phyloP scores from a whole-genome alignment of 2,113 vertebrate genomes.

The Aptenodytes forsteri region DNA sequence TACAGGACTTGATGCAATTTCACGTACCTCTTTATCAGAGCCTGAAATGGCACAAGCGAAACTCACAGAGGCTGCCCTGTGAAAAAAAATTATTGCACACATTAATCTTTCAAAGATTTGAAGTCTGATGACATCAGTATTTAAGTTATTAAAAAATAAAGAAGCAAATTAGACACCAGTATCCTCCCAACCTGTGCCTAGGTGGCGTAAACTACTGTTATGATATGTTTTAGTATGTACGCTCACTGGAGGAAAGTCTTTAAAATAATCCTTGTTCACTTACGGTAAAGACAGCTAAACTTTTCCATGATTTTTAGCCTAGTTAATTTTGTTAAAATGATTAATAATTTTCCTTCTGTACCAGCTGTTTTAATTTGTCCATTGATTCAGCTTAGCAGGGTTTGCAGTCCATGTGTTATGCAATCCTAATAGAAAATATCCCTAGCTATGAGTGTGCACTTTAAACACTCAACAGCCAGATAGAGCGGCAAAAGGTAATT shows the following conservation, averaged over 20 bases:
- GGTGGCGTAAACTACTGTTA: background rate
- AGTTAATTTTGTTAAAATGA: background rate
- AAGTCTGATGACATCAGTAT: background rate
- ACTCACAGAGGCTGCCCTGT: background rate
- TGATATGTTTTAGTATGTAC: background rate
- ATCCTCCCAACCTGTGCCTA: background rate
- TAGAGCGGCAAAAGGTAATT: background rate
- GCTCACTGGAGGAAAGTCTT: background rate
- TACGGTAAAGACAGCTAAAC: background rate
- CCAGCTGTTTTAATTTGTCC: background rate
- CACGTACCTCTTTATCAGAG: background rate
- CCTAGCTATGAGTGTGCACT: background rate
- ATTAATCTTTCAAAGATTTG: background rate
- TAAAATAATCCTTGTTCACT: background rate
- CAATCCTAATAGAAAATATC: background rate
- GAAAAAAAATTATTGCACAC: background rate
- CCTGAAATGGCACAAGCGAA: background rate
- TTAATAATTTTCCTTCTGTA: background rate
- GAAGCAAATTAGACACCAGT: background rate
- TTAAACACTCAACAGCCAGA: background rate
- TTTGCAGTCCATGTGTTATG: background rate
- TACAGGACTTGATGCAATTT: background rate
- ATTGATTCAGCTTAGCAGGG: background rate
- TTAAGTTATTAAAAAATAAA: background rate
- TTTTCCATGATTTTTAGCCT: background rate